Evolutionary conservation across 1,140 invertebrate genomes (phyloP).

Genomic region (Elymnias hypermnestra): DNA sequence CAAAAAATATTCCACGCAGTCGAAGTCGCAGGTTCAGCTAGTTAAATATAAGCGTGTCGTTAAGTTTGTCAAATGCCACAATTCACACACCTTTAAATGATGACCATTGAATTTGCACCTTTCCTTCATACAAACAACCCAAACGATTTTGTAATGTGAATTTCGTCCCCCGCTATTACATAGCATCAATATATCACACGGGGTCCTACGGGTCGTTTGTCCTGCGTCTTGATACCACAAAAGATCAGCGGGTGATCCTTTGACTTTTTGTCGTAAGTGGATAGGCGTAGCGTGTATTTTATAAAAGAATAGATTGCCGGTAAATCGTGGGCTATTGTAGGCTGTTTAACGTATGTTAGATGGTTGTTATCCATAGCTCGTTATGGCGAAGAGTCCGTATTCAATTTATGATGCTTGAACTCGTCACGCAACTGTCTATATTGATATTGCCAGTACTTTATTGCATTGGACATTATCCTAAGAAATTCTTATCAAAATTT

Average conservation of each 20-base stretch:
- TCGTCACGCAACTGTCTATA: constrained; percentile 57
- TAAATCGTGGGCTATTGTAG: constrained; percentile 67
- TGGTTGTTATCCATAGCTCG: constrained; percentile 41
- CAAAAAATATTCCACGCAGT: too few relatives aligned
- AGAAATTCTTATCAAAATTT: constrained; percentile 11
- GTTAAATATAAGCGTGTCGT: too few relatives aligned
- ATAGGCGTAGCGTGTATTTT: constrained; percentile 60
- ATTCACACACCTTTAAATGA: background rate
- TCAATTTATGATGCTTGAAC: constrained; percentile 56
- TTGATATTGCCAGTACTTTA: background rate
- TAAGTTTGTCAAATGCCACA: background rate
- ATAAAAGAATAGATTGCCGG: constrained; percentile 72
- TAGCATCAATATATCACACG: constrained; percentile 54
- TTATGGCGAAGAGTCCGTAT: constrained; percentile 56
- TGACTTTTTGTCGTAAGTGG: constrained; percentile 68
- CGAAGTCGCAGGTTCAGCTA: too few relatives aligned
- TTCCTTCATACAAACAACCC: constrained; percentile 7
- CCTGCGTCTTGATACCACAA: constrained; percentile 56
- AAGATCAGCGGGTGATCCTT: constrained; percentile 65
- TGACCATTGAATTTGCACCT: constrained; percentile 26
- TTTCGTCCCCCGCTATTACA: constrained; percentile 49
- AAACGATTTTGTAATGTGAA: constrained; percentile 63
- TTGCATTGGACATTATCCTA: background rate
- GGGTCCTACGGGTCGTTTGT: constrained; percentile 57
- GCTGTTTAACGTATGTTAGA: constrained; percentile 60